Percentiles rank a stretch among this genome's conserved stretches.
Conservation (phyloP, 2,113 vertebrate species). For the Esox niger region DNA sequence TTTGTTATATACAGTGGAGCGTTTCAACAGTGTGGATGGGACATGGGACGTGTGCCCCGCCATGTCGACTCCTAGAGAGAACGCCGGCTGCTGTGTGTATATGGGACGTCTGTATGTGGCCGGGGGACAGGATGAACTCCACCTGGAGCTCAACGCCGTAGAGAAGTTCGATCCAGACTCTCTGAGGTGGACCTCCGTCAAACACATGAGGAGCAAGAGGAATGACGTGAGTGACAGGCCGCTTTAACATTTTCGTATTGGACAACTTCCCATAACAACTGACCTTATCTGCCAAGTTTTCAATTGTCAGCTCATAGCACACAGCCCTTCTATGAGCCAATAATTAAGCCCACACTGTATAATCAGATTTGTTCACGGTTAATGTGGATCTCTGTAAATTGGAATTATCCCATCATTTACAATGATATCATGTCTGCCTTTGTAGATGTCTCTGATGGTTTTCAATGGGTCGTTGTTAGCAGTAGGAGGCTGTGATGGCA, state of each 20-base stretch:
- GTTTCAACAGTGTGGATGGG: constrained; percentile 58
- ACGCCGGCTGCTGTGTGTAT: constrained; percentile 54
- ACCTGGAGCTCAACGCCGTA: constrained; percentile 51
- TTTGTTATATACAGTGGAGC: constrained; percentile 60
- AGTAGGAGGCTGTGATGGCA: constrained; percentile 62
- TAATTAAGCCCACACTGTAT: too few species aligned
- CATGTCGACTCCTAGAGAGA: constrained; percentile 60
- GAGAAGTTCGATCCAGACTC: constrained; percentile 60
- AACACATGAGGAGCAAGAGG: constrained; percentile 61
- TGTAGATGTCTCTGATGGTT: constrained; percentile 58
- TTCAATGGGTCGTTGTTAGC: constrained; percentile 62
- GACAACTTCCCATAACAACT: too few species aligned
- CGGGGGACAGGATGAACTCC: constrained; percentile 60
- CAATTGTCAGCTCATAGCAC: too few species aligned
- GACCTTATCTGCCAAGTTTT: too few species aligned
- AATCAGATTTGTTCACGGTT: too few species aligned
- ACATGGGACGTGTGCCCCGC: constrained; percentile 55
- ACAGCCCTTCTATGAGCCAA: too few species aligned
- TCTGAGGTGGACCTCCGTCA: constrained; percentile 57
- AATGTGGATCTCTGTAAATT: too few species aligned
- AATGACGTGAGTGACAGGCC: constrained; percentile 46
- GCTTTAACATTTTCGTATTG: too few species aligned
- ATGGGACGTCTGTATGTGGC: constrained; percentile 61
- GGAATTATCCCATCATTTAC: not conserved
- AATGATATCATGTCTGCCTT: not conserved